phyloP scores from a whole-genome alignment of 1,140 invertebrate genomes.

The Pseudobourletiella spinata region DNA sequence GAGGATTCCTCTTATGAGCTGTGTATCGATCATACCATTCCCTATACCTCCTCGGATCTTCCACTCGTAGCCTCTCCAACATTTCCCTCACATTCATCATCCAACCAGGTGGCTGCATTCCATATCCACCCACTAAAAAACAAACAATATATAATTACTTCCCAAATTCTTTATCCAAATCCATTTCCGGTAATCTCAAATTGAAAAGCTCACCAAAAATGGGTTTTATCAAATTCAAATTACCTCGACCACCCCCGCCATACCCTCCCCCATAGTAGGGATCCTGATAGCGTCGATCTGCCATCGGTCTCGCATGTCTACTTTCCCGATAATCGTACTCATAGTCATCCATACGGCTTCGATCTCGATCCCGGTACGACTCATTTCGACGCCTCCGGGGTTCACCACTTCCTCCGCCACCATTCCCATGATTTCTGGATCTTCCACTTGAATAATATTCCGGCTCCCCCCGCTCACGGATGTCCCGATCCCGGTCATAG shows the following conservation, averaged over 20 bases:
- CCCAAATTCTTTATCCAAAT: not conserved
- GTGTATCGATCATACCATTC: slow-evolving; percentile 65
- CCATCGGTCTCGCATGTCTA: not conserved
- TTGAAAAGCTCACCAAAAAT: not conserved
- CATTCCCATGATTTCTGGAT: not conserved
- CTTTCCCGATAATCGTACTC: not conserved
- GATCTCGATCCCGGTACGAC: slow-evolving; percentile 7
- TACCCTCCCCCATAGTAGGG: slow-evolving; percentile 3
- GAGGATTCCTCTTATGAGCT: slow-evolving; percentile 36
- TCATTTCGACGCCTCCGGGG: slow-evolving; percentile 2
- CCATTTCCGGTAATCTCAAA: not conserved
- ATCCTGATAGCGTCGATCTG: not conserved
- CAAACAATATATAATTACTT: slow-evolving; percentile 43
- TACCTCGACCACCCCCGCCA: slow-evolving; percentile 3
- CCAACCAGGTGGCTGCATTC: slow-evolving; percentile 33
- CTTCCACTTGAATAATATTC: not conserved
- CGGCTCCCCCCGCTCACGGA: not conserved
- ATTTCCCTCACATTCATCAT: slow-evolving; percentile 41
- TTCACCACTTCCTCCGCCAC: not conserved
- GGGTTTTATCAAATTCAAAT: no score
- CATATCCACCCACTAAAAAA: slow-evolving; percentile 36
- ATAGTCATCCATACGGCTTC: slow-evolving; percentile 1
- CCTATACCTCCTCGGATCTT: slow-evolving; percentile 64
- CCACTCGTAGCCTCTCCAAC: slow-evolving; percentile 63
- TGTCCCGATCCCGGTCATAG: slow-evolving; percentile 12